Conservation (phyloP, 1,140 invertebrate genomes). For the Cardiocondyla obscurior region DNA sequence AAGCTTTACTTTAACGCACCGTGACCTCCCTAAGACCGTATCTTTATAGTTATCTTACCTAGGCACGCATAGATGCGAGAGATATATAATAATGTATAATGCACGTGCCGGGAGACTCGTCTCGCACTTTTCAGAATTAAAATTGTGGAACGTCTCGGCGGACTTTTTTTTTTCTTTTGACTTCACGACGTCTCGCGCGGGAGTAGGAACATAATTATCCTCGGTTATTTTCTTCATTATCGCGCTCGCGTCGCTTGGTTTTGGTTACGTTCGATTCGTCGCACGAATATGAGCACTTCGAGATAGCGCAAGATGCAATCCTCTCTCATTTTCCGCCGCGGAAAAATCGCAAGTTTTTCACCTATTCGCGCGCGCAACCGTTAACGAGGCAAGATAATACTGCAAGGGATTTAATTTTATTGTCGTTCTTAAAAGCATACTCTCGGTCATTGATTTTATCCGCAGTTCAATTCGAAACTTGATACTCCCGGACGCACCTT, state of each 20-base stretch:
- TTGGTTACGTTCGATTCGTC: background rate
- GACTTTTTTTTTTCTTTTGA: background rate
- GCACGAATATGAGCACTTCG: background rate
- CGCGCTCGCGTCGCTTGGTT: background rate
- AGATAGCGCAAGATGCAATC: background rate
- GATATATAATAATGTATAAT: background rate
- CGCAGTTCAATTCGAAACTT: conserved; percentile 46
- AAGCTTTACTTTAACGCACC: conserved; percentile 55
- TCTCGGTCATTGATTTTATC: conserved; percentile 56
- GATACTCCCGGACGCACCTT: conserved; percentile 49
- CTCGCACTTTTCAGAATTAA: conserved; percentile 37
- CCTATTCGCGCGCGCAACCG: background rate
- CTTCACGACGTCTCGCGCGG: background rate
- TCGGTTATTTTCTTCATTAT: conserved; percentile 30
- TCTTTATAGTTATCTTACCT: conserved; percentile 58
- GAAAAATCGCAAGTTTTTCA: background rate
- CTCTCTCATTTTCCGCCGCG: background rate
- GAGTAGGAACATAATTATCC: conserved; percentile 7
- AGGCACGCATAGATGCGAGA: background rate
- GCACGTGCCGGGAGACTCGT: background rate
- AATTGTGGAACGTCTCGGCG: background rate
- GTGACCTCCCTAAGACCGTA: conserved; percentile 55
- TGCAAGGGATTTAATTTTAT: conserved; percentile 41
- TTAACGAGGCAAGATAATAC: background rate
- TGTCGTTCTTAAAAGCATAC: conserved; percentile 38